A percentile compares a stretch with the other conserved stretches of the same genome.
Evolutionary conservation across 2,888 invertebrate species (phyloP).

Genomic region (Scaptomyza flava): DNA sequence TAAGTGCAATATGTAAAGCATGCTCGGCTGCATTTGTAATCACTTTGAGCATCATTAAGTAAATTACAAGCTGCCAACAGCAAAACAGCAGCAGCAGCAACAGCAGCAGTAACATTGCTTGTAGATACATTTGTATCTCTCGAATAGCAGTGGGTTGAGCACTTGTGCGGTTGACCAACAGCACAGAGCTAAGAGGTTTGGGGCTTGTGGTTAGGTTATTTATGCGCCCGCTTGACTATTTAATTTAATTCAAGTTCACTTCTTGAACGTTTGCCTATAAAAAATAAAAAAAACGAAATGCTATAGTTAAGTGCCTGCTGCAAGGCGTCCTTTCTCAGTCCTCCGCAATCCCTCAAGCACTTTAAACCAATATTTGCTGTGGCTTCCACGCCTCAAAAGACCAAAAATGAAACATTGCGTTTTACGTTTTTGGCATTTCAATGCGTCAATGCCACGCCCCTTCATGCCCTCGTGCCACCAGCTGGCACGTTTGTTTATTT

Average conservation of each 20-base stretch:
- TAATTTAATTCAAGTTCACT: slow-evolving; percentile 44
- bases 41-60: slow-evolving; percentile 65
- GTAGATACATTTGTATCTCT: slow-evolving; percentile 61
- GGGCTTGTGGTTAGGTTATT: slow-evolving; percentile 46
- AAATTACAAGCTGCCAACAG: slow-evolving; percentile 68
- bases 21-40: slow-evolving; percentile 65
- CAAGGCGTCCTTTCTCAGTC: background rate
- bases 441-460: slow-evolving; percentile 52
- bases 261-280: background rate
- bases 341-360: slow-evolving; percentile 8
- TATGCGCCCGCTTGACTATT: slow-evolving; percentile 48
- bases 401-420: slow-evolving; percentile 58
- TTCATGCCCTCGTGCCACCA: background rate
- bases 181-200: slow-evolving; percentile 25
- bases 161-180: slow-evolving; percentile 43
- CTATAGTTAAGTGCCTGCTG: slow-evolving; percentile 36
- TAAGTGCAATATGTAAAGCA: slow-evolving; percentile 62
- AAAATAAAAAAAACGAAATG: slow-evolving; percentile 17
- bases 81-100: slow-evolving; percentile 57
- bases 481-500: slow-evolving; percentile 64
- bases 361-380: slow-evolving; percentile 68
- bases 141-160: background rate
- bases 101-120: slow-evolving; percentile 43
- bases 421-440: slow-evolving; percentile 77
- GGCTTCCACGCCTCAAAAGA: slow-evolving; percentile 57